Percentiles rank a stretch among this genome's conserved stretches.
phyloP scores from a whole-genome alignment of 2,888 invertebrate species.

The Ypsolopha sequella region DNA sequence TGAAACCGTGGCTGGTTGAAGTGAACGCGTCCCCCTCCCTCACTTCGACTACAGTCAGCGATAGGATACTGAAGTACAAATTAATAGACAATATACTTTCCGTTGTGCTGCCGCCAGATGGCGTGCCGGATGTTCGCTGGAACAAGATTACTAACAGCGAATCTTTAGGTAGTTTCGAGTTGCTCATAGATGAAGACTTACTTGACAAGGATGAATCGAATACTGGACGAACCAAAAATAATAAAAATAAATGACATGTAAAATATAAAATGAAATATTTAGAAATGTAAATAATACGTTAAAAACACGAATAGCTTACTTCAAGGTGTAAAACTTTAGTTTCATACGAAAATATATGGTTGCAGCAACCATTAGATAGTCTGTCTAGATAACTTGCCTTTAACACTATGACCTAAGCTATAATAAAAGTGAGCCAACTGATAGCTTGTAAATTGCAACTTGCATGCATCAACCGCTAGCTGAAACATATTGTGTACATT shows the following conservation, averaged over 20 bases:
- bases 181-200: slow-evolving; percentile 87
- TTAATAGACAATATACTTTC: slow-evolving; percentile 93
- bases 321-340: too few relatives aligned
- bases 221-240: slow-evolving; percentile 23
- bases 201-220: slow-evolving; percentile 73
- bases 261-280: not conserved
- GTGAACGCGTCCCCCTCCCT: slow-evolving; percentile 97
- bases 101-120: slow-evolving; percentile 89
- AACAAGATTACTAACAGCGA: slow-evolving; percentile 83
- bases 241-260: slow-evolving; percentile 19
- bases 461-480: too few relatives aligned
- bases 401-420: too few relatives aligned
- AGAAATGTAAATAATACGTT: not conserved
- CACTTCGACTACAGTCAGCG: slow-evolving; percentile 94
- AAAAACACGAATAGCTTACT: too few relatives aligned
- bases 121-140: slow-evolving; percentile 91
- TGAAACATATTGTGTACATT: too few relatives aligned
- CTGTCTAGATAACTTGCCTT: too few relatives aligned
- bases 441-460: too few relatives aligned
- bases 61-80: slow-evolving; percentile 93
- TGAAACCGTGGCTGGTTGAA: slow-evolving; percentile 95
- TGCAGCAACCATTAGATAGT: too few relatives aligned
- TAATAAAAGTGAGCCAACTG: too few relatives aligned
- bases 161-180: slow-evolving; percentile 86
- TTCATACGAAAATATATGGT: too few relatives aligned